phyloP scores from a whole-genome alignment of 2,888 invertebrate species.

The Osmoderma eremita region DNA sequence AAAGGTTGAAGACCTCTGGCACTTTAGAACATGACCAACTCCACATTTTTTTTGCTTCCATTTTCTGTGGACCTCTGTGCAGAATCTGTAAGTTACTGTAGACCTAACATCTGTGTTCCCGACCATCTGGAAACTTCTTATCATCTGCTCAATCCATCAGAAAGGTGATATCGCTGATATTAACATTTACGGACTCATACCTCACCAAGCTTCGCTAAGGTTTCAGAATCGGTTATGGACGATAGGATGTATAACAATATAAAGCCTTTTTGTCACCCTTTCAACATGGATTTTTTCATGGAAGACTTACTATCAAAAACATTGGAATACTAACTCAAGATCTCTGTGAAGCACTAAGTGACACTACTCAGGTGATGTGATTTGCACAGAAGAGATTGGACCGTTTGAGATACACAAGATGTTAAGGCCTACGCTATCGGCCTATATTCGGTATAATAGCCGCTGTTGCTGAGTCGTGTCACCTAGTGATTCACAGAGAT shows the following conservation, averaged over 20 bases:
- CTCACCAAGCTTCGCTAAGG: slow-evolving; percentile 37
- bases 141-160: slow-evolving; percentile 3
- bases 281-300: slow-evolving; percentile 12
- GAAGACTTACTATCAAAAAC: background rate
- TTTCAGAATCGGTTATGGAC: slow-evolving; percentile 29
- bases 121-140: background rate
- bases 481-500: slow-evolving; percentile 4
- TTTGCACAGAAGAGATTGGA: slow-evolving; percentile 4
- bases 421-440: no score
- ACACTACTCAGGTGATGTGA: slow-evolving; percentile 2
- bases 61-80: slow-evolving; percentile 7
- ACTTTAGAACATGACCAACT: background rate
- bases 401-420: no score
- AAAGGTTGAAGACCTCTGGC: background rate
- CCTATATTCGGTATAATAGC: no score
- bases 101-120: slow-evolving; percentile 6
- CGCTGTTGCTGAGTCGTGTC: background rate
- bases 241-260: background rate
- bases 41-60: background rate
- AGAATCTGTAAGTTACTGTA: no score
- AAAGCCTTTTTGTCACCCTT: background rate
- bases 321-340: background rate
- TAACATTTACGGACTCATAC: slow-evolving; percentile 39
- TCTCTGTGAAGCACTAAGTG: slow-evolving; percentile 1
- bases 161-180: slow-evolving; percentile 15